These are phyloP conservation scores for Loris lydekkerianus DNA, from an alignment of 2,797 vertebrate species.

Conservation along the genomic window DNA sequence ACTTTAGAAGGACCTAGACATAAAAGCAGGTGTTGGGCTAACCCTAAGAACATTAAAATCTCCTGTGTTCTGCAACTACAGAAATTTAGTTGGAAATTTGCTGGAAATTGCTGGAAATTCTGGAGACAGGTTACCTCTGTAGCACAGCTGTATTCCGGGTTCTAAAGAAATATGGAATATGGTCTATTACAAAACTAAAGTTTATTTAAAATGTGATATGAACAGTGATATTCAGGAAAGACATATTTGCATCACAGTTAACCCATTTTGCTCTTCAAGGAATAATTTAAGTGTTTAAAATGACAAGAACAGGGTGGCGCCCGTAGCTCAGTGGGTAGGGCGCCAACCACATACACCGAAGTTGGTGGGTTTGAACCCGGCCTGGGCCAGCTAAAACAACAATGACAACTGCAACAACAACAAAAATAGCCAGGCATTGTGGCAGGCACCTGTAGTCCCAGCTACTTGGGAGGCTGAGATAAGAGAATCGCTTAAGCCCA, in stretches of 20 bases:
- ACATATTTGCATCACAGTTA: background rate
- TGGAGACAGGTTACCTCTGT: background rate
- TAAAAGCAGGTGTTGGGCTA: constrained; percentile 30
- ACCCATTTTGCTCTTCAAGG: background rate
- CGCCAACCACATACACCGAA: too few species aligned
- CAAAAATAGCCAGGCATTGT: too few species aligned
- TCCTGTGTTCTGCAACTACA: background rate
- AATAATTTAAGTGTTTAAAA: background rate
- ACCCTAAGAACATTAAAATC: constrained; percentile 24
- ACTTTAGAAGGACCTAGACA: constrained; percentile 15
- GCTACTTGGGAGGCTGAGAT: too few species aligned
- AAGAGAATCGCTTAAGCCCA: too few species aligned
- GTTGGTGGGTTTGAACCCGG: too few species aligned
- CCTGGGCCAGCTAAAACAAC: too few species aligned
- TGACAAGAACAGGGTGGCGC: background rate
- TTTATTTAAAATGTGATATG: background rate
- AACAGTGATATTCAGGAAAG: background rate
- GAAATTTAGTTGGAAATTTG: constrained; percentile 49
- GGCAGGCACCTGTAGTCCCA: too few species aligned
- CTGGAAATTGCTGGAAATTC: constrained; percentile 54
- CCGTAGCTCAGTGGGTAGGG: too few species aligned
- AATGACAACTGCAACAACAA: too few species aligned
- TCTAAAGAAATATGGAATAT: background rate
- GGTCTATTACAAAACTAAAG: background rate
- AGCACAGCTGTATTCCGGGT: background rate